These are phyloP conservation scores for Mesochorus sp. DNA, from an alignment of 2,888 invertebrate genomes.

Conservation along the genomic window DNA sequence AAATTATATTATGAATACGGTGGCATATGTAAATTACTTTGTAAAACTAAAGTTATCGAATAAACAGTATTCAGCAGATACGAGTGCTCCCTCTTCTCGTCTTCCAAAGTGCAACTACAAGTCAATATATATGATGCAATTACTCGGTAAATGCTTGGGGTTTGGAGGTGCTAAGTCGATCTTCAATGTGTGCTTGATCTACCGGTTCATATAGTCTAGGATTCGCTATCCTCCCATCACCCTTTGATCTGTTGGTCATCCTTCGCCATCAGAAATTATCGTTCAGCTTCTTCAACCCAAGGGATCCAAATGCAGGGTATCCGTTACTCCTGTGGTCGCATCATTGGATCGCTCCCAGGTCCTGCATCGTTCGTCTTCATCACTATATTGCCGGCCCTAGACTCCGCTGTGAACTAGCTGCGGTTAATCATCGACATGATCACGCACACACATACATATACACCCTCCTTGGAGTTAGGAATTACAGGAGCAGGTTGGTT, in stretches of 20 bases:
- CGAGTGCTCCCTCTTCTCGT: slow-evolving; percentile 34
- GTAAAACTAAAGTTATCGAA: slow-evolving; percentile 75
- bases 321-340: background rate
- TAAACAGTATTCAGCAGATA: slow-evolving; percentile 75
- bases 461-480: background rate
- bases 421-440: background rate
- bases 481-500: background rate
- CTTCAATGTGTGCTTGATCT: too few species aligned
- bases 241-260: slow-evolving; percentile 6
- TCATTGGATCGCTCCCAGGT: background rate
- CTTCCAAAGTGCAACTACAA: too few species aligned
- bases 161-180: too few species aligned
- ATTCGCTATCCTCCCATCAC: background rate
- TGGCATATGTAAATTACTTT: slow-evolving; percentile 20
- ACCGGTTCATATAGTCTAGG: too few species aligned
- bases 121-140: too few species aligned
- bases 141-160: too few species aligned
- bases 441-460: too few species aligned
- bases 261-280: slow-evolving; percentile 8
- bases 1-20: background rate
- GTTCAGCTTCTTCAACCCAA: background rate
- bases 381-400: background rate
- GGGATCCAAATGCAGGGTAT: background rate
- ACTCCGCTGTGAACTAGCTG: background rate
- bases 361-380: background rate